A percentile compares a stretch with the other conserved stretches of the same genome.
Conservation (phyloP, 2,888 invertebrate species). For the Lithophane ornitopus region DNA sequence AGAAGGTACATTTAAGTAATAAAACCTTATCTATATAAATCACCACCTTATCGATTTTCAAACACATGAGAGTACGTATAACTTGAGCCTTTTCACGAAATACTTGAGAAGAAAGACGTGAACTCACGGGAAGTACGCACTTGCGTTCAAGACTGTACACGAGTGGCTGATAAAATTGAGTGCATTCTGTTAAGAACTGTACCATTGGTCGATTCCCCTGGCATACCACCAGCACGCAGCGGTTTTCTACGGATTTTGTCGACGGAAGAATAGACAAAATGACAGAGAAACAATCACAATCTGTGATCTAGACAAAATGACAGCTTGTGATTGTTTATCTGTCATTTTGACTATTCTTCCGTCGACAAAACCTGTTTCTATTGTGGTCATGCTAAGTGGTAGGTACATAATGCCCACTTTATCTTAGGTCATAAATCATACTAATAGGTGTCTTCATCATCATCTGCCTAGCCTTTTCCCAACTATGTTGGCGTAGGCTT, state of each 20-base stretch:
- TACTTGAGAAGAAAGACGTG: slow-evolving; percentile 20
- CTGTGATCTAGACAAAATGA: no score
- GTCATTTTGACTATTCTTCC: no score
- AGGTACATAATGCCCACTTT: background rate
- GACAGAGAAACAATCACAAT: no score
- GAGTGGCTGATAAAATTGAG: slow-evolving; percentile 23
- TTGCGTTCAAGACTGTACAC: slow-evolving; percentile 2
- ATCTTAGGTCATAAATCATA: background rate
- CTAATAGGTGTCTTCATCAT: background rate
- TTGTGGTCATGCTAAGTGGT: no score
- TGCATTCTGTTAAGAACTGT: slow-evolving; percentile 18
- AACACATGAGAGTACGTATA: background rate
- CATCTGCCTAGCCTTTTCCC: background rate
- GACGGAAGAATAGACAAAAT: no score
- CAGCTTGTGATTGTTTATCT: no score
- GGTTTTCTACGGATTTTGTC: no score
- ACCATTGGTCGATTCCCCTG: background rate
- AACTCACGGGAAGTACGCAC: background rate
- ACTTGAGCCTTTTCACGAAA: background rate
- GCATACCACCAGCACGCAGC: background rate
- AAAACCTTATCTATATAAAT: background rate
- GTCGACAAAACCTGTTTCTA: no score
- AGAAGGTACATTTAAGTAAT: no score
- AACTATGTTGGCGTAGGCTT: background rate
- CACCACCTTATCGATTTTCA: background rate